A percentile compares a stretch with the other conserved stretches of the same genome.
Evolutionary conservation across 1,140 invertebrate species (phyloP).

Genomic region (Macrocentrus cingulum): DNA sequence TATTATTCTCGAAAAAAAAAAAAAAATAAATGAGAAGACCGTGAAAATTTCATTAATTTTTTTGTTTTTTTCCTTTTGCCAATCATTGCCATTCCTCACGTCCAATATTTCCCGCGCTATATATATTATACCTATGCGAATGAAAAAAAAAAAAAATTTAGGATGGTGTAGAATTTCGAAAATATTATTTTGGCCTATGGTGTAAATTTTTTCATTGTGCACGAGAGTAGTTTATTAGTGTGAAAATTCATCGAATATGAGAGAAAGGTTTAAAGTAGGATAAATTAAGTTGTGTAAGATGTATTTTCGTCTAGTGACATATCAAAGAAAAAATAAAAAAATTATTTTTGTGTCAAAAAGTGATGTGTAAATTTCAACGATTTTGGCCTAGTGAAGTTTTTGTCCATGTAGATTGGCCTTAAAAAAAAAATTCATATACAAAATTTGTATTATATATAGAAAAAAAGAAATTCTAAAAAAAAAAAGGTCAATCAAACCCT

Average conservation of each 20-base stretch:
- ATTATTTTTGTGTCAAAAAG: not conserved
- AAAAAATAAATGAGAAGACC: constrained; percentile 51
- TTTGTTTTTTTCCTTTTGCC: constrained; percentile 20
- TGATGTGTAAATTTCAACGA: constrained; percentile 24
- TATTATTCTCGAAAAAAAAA: constrained; percentile 58
- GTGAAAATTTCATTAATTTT: constrained; percentile 42
- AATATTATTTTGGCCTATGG: constrained; percentile 36
- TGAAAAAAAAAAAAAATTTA: constrained; percentile 2
- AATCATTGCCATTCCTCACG: constrained; percentile 21
- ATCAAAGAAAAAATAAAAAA: constrained; percentile 13
- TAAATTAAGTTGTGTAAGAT: constrained; percentile 16
- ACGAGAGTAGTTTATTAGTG: not conserved
- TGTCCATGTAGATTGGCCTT: not conserved
- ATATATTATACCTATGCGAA: not conserved
- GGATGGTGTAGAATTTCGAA: constrained; percentile 2
- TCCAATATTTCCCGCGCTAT: constrained; percentile 27
- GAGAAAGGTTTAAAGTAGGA: not conserved
- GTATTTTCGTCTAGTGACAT: constrained; percentile 20
- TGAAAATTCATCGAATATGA: not conserved
- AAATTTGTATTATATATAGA: no score
- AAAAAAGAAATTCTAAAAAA: no score
- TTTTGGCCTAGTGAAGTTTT: constrained; percentile 34
- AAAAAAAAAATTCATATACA: not conserved
- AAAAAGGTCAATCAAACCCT: no score
- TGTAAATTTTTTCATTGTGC: constrained; percentile 23